Conservation (phyloP, 2,888 invertebrate species). For the Arge pagana region DNA sequence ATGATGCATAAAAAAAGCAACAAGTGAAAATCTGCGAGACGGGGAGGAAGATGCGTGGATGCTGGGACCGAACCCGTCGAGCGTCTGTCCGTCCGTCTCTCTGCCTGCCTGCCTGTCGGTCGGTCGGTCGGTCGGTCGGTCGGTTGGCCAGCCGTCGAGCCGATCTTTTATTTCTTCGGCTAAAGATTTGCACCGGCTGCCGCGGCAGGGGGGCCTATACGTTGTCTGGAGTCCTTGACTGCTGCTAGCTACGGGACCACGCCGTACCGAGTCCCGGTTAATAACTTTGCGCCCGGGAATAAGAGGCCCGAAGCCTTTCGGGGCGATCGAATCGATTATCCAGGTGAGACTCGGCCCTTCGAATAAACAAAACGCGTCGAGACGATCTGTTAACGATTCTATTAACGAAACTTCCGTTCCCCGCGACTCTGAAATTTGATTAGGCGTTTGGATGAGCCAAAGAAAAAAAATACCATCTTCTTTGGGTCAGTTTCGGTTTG, state of each 20-base stretch:
- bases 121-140: slow-evolving; percentile 25
- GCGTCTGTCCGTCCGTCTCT: background rate
- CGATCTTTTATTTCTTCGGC: slow-evolving; percentile 22
- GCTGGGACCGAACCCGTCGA: background rate
- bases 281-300: slow-evolving; percentile 64
- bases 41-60: background rate
- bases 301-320: slow-evolving; percentile 73
- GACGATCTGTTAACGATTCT: slow-evolving; percentile 1
- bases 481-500: too few relatives aligned
- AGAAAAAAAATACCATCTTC: too few relatives aligned
- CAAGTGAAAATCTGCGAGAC: too few relatives aligned
- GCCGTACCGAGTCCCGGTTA: slow-evolving; percentile 13
- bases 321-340: slow-evolving; percentile 22
- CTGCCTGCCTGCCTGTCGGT: too few relatives aligned
- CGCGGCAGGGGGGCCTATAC: slow-evolving; percentile 38
- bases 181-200: slow-evolving; percentile 31
- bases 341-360: background rate
- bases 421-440: too few relatives aligned
- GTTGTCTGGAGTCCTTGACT: slow-evolving; percentile 50
- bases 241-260: slow-evolving; percentile 24
- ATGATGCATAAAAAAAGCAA: too few relatives aligned
- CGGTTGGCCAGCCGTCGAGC: slow-evolving; percentile 29
- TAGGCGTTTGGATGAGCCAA: too few relatives aligned
- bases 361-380: background rate
- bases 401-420: background rate